Evolutionary conservation across 2,797 vertebrate genomes (phyloP), one percentile per base, ranked within the genome.

Genomic region (Sebastes nivosus): DNA sequence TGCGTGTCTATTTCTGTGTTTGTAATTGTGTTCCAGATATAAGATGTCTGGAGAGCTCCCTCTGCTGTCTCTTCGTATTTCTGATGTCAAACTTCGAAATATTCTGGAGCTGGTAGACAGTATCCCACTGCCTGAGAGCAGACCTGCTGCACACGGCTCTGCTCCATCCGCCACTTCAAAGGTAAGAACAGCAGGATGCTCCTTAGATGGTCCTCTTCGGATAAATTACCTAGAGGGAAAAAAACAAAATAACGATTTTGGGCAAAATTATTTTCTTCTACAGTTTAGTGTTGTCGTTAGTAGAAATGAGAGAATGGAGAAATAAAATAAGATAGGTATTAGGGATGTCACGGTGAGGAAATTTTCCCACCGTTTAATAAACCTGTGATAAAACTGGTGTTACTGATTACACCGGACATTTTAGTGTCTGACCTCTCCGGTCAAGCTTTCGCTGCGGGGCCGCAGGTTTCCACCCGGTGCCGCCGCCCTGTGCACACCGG

Each of bases 11-110:
- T 66, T 18, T 59, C 8, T 7, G 61, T 75, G 50, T 79, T 85
- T 82, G 5, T 70, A 22, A 76, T 1, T 86, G 20, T 84, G 14
- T 91, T 91, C 88, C 80, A 99, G 99, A 92, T 98, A 98, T 93
- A 99, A 98, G 92, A 89, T 99, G 38, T 98, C 90, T 77, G 99
- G 97, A 75, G 95, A 97, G 74, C 96, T 99, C 67, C 97, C 97
- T 68, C 93, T 98, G 87, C 93, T 99, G 83, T 99, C 97, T 70
- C 82, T 99, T 74, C 95, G 96, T 79, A 97, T 99, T 86, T 99
- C 98, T 32, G 99, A 99, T 85, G 94, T 96, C 86, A 99, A 98
- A 93, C 88, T 99, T 20, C 95, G 94, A 79, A 96, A 95, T 55
- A 95, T 99, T 75, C 89, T 99, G 91, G 95, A 96, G 82, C 91